phyloP scores from a whole-genome alignment of 2,113 vertebrate species.

The Xiphorhynchus elegans region DNA sequence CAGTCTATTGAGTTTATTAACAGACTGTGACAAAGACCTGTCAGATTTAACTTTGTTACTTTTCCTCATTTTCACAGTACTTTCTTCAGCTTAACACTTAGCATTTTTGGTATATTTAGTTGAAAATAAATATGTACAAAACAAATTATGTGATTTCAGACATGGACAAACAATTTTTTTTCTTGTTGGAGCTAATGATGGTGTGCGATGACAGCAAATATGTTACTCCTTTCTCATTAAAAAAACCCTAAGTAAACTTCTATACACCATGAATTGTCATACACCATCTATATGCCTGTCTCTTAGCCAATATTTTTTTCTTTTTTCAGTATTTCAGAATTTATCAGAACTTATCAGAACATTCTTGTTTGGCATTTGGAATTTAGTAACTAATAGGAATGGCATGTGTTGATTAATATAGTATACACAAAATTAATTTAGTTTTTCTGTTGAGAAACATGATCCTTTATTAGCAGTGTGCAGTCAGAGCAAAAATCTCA shows the following conservation, averaged over 20 bases:
- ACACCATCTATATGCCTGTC: background rate
- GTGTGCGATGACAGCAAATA: background rate
- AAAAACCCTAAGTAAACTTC: background rate
- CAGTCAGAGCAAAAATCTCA: background rate
- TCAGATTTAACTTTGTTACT: background rate
- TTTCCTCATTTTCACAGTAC: background rate
- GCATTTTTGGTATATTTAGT: background rate
- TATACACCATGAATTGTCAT: background rate
- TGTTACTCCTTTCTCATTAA: rapidly evolving
- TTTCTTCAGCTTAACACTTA: background rate
- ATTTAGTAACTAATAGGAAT: background rate
- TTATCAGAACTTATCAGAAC: background rate
- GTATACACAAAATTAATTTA: background rate
- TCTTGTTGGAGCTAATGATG: background rate
- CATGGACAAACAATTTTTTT: background rate
- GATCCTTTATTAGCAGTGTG: background rate
- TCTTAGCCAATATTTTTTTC: background rate
- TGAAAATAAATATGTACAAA: background rate
- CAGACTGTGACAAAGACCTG: background rate
- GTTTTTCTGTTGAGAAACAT: background rate
- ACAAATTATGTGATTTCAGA: background rate
- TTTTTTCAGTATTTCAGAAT: background rate
- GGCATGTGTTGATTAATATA: background rate
- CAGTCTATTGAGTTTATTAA: background rate
- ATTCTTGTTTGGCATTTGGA: background rate